Evolutionary conservation across 2,797 vertebrate species (phyloP).

Genomic region (Kryptopterus vitreolus): DNA sequence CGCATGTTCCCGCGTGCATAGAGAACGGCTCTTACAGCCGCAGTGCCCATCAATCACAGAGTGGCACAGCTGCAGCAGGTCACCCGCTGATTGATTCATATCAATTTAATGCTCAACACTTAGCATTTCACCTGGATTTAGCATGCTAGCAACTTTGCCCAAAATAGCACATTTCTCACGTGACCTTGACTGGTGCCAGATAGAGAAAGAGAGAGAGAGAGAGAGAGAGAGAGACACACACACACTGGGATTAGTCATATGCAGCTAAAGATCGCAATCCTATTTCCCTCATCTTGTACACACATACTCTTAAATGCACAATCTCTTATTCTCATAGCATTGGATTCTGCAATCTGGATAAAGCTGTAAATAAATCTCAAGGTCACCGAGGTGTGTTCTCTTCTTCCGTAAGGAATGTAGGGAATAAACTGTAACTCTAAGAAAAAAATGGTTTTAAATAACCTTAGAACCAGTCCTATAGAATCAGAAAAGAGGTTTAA

Average conservation of each 20-base stretch:
- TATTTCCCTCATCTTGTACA: conserved; percentile 9
- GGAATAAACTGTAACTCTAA: conserved; percentile 21
- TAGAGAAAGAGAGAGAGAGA: too few species aligned
- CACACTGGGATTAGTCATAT: conserved; percentile 31
- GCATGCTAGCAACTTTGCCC: conserved; percentile 46
- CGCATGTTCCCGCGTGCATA: conserved; percentile 36
- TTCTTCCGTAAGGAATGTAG: not conserved
- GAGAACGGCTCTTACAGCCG: conserved; percentile 55
- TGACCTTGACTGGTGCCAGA: conserved; percentile 23
- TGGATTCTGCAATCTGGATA: conserved; percentile 51
- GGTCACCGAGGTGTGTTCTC: conserved; percentile 48
- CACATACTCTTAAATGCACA: conserved; percentile 21
- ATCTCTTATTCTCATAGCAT: conserved; percentile 36
- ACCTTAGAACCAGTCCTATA: too few species aligned
- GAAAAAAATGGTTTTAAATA: too few species aligned
- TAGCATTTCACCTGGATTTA: conserved; percentile 73
- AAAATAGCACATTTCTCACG: conserved; percentile 49
- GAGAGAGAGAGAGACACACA: too few species aligned
- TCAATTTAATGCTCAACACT: conserved; percentile 71
- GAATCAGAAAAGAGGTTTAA: too few species aligned
- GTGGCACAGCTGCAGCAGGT: conserved; percentile 67
- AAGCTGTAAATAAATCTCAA: conserved; percentile 55
- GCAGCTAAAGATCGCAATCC: conserved; percentile 59
- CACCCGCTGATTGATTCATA: conserved; percentile 74
- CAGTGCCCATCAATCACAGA: conserved; percentile 69